These are phyloP conservation scores for Diploptera punctata DNA, from an alignment of 2,888 invertebrate genomes.

Conservation along the genomic window DNA sequence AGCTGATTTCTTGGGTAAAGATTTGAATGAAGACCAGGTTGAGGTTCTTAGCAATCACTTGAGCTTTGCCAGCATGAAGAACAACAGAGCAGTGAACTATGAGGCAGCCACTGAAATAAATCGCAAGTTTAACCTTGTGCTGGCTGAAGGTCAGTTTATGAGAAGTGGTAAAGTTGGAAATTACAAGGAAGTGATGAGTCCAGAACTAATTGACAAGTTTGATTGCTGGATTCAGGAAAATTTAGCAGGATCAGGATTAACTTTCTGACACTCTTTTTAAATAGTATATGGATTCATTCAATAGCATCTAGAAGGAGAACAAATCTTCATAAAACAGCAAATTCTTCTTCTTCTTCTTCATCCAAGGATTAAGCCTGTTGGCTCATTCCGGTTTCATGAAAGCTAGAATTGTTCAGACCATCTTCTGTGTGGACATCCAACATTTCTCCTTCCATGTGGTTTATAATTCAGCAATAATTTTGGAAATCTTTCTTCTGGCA, in stretches of 20 bases:
- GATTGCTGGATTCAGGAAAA: constrained; percentile 57
- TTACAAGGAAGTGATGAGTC: constrained; percentile 53
- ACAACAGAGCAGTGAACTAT: constrained; percentile 64
- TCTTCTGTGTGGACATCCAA: too few relatives aligned
- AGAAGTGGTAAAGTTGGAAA: constrained; percentile 57
- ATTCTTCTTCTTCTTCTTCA: too few relatives aligned
- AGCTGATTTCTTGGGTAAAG: constrained; percentile 59
- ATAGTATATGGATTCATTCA: too few relatives aligned
- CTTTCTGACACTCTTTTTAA: constrained; percentile 5
- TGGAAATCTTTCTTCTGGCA: too few relatives aligned
- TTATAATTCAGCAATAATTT: too few relatives aligned
- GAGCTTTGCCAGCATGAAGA: constrained; percentile 66
- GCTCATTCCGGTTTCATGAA: too few relatives aligned
- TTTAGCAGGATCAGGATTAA: constrained; percentile 48
- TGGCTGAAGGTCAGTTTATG: constrained; percentile 55
- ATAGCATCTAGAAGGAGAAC: too few relatives aligned
- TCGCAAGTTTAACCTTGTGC: constrained; percentile 52
- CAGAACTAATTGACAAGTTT: constrained; percentile 57
- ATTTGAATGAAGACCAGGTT: constrained; percentile 57
- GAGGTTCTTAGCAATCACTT: constrained; percentile 59
- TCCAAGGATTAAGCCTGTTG: too few relatives aligned
- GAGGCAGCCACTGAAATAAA: constrained; percentile 52
- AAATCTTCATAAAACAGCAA: too few relatives aligned
- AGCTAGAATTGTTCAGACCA: too few relatives aligned
- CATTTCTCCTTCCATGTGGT: too few relatives aligned